phyloP scores from a whole-genome alignment of 2,113 vertebrate species.

The Aldabrachelys gigantea region DNA sequence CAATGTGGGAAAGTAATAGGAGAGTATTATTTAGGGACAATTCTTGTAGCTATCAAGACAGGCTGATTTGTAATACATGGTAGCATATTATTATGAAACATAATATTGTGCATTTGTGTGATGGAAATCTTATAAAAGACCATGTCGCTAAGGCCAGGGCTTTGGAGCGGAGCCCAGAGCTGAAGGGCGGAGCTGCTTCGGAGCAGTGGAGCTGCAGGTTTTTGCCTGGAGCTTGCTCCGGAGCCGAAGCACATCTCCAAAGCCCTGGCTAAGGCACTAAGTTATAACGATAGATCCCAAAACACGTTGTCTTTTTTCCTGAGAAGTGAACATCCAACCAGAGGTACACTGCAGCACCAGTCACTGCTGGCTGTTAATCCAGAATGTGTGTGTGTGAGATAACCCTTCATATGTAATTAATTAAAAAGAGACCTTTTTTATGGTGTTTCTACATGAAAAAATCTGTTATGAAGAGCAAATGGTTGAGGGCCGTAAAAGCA shows the following conservation, averaged over 20 bases:
- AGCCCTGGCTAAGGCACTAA: not conserved
- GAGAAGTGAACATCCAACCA: not conserved
- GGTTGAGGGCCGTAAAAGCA: not conserved
- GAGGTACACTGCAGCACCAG: not conserved
- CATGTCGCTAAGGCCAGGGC: not conserved
- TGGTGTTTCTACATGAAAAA: not conserved
- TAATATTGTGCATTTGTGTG: not conserved
- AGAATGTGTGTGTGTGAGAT: not conserved
- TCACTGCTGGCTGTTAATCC: not conserved
- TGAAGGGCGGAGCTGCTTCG: too few relatives aligned
- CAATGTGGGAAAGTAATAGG: not conserved
- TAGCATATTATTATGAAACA: constrained; percentile 42
- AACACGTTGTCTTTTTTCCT: accelerated
- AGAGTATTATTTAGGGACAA: constrained; percentile 14
- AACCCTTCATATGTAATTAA: not conserved
- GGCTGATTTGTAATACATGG: constrained; percentile 20
- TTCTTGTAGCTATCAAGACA: not conserved
- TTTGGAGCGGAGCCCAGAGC: too few relatives aligned
- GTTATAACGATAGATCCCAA: not conserved
- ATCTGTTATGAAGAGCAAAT: not conserved
- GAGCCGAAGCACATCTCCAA: too few relatives aligned
- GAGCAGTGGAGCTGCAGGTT: too few relatives aligned
- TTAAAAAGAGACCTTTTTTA: not conserved
- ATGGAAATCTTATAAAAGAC: constrained; percentile 2
- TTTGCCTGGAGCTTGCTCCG: too few relatives aligned